Evolutionary conservation across 2,113 vertebrate species (phyloP), one percentile per base, ranked within the genome.

Genomic region (Elaphurus davidianus): DNA sequence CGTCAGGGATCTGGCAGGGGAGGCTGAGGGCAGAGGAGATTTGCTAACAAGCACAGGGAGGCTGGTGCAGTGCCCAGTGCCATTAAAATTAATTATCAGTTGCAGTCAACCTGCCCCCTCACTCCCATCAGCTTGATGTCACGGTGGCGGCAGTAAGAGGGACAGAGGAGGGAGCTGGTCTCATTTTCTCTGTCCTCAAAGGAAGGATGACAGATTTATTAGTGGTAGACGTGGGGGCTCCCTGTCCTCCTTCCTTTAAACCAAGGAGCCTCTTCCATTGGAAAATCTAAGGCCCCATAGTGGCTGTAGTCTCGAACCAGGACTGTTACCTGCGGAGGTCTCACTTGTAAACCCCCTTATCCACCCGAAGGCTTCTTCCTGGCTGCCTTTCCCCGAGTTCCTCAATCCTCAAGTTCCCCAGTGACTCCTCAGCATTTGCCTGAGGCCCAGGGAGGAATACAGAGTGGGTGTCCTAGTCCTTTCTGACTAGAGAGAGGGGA

Each of bases 21-120:
- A 84, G 12, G 33, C 2, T 11, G 50, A 62, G 27, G 17, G 55
- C 16, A 52, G 84, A 78, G 54, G 59, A 76, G 5, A 45, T 40
- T 27, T 85, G 83, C 50, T 90, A 45, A 90, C 30, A 57, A 91
- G 78, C 57, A 33, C 11, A 0, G 0, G 23, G 36, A 88, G 14
- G 64, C 0, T 93, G 88, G 54, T 0, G 60, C 74, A 86, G 45
- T 12, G 8, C 52, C 85, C 60, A 60, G 27, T 3, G n/a, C 86
- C 84, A 59, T 82, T 91, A 87, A 87, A 95, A 94, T 86, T 33
- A 3, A 74, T 93, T 64, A 62, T 4, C 12, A 21, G n/a, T 79
- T 94, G 90, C 55, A 27, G 90, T 33, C 27, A 16, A n/a, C 81
- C 78, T 21, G 1, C 19, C 79, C 30, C 52, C 55, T 43, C 36